Evolutionary conservation across 2,797 vertebrate genomes (phyloP), one percentile per base, ranked within the genome.

Genomic region (Pterois miles): DNA sequence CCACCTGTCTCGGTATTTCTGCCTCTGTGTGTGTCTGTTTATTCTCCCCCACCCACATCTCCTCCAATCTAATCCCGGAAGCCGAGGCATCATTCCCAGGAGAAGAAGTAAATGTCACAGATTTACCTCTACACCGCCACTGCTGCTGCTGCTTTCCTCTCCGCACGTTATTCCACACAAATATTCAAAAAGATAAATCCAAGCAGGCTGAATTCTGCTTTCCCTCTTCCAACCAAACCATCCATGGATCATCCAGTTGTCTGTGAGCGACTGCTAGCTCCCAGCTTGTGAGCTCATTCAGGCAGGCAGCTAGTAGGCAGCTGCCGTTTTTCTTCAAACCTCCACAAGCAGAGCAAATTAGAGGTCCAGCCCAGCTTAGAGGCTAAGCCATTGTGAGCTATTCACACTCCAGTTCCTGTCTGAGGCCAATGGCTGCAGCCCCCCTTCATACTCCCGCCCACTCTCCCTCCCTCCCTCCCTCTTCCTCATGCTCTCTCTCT

Each of bases 251-350:
- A 94, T 93, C 94, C 94, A 94, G 90, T 92, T 93, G 93, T 93
- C 89, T 94, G 91, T 89, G 91, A 94, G 93, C 86, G 56, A 93
- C 90, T 92, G 88, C 92, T 91, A 83, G 86, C 93, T 92, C 70
- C 85, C 84, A 81, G 86, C 56, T 86, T 75, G 86, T 48, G 59
- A 82, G 83, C 89, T 90, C 87, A 89, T 88, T 88, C 89, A 89
- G 85, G 88, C 92, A 87, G 90, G 82, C 85, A 52, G 89, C 83
- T 88, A 83, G 85, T 71, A 90, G 90, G 95, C 97, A 97, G 96
- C 96, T 96, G 96, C 95, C 87, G 92, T 91, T 96, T 93, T 96
- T 95, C 95, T 95, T 95, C 95, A 93, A 92, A 96, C 94, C 95
- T 93, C 95, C 93, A 94, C 95, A 94, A 95, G 95, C 95, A 93